A percentile compares a stretch with the other conserved stretches of the same genome.
Conservation (phyloP, 2,888 invertebrate species). For the Junonia oenone region DNA sequence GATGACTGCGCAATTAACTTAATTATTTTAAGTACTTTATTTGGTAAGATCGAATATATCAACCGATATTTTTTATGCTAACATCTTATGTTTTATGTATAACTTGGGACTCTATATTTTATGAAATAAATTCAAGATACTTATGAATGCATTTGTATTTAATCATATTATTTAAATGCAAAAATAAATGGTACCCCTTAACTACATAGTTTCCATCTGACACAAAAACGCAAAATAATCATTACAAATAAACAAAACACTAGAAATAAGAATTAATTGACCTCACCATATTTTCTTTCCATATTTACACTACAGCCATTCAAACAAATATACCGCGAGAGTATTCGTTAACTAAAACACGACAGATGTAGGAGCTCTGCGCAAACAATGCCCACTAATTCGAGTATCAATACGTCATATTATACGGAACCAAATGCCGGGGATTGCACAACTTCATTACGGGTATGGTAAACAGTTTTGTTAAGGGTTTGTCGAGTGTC, state of each 20-base stretch:
- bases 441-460: constrained; percentile 54
- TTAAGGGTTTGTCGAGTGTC: constrained; percentile 17
- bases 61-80: neutral
- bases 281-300: constrained; percentile 5
- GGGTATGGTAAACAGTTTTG: constrained; percentile 20
- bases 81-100: neutral
- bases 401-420: constrained; percentile 58
- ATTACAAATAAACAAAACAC: neutral
- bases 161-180: too few relatives aligned
- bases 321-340: constrained; percentile 16
- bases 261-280: constrained; percentile 1
- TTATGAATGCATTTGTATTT: too few relatives aligned
- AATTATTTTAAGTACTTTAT: constrained; percentile 35
- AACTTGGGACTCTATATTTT: neutral
- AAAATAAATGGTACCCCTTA: too few relatives aligned
- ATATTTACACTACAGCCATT: constrained; percentile 16
- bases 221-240: too few relatives aligned
- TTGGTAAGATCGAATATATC: neutral
- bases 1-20: constrained; percentile 50
- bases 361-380: constrained; percentile 63
- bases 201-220: too few relatives aligned
- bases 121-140: too few relatives aligned
- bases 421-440: constrained; percentile 57
- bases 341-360: constrained; percentile 39
- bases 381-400: constrained; percentile 69